phyloP scores from a whole-genome alignment of 2,888 invertebrate species.

The Cheiracanthium punctorium region DNA sequence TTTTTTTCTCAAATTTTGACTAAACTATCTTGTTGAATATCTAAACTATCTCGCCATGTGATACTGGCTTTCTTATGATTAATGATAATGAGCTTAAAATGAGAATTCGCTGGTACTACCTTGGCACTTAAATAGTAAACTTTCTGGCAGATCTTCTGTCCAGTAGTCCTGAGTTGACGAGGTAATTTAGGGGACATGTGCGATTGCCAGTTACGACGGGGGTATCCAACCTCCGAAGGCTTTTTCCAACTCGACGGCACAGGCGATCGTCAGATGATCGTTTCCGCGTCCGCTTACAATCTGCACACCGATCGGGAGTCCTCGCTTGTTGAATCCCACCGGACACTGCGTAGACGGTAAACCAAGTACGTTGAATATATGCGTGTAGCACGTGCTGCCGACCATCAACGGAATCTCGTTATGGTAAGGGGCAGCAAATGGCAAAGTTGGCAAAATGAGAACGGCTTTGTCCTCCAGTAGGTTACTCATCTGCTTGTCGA shows the following conservation, averaged over 20 bases:
- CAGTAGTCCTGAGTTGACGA: no score
- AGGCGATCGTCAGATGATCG: constrained; percentile 87
- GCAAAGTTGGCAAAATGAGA: constrained; percentile 91
- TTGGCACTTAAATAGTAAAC: no score
- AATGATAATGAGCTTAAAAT: no score
- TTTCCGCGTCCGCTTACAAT: constrained; percentile 79
- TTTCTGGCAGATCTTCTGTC: no score
- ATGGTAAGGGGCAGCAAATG: constrained; percentile 91
- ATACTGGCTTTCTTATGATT: no score
- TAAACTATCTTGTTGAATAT: no score
- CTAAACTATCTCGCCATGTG: no score
- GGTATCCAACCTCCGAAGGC: constrained; percentile 88
- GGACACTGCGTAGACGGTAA: constrained; percentile 91
- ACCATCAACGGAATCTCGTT: constrained; percentile 87
- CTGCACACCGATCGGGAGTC: constrained; percentile 87
- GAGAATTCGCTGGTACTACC: no score
- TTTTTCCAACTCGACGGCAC: constrained; percentile 86
- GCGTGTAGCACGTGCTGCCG: constrained; percentile 90
- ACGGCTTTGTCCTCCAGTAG: constrained; percentile 77
- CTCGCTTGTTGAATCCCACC: constrained; percentile 83
- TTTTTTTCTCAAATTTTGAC: no score
- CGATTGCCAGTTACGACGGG: constrained; percentile 60
- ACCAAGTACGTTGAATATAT: constrained; percentile 89
- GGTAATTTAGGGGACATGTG: no score
- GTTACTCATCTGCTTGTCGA: neutral